These are phyloP conservation scores for Proisotoma minuta DNA, from an alignment of 2,888 invertebrate genomes.

Conservation along the genomic window DNA sequence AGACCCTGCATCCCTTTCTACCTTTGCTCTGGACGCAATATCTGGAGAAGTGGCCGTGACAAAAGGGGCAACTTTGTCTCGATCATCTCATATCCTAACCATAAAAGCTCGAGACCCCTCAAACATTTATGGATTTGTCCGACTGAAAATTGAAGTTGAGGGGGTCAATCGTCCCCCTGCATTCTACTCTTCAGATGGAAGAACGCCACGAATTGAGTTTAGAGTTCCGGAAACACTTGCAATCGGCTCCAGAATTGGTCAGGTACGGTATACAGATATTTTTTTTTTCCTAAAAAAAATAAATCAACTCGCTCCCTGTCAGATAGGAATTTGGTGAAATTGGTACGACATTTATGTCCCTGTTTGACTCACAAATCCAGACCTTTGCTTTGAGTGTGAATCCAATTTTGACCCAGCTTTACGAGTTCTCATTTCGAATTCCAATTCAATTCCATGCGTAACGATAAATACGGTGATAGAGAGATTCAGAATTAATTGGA, in stretches of 20 bases:
- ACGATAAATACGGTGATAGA: no score
- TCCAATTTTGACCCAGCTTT: no score
- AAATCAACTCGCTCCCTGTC: background rate
- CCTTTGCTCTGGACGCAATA: constrained; percentile 74
- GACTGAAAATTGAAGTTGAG: constrained; percentile 39
- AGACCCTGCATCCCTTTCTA: constrained; percentile 42
- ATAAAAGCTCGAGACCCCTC: constrained; percentile 72
- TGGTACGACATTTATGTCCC: background rate
- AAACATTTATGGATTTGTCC: constrained; percentile 43
- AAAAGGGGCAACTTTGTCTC: constrained; percentile 59
- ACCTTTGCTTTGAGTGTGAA: background rate
- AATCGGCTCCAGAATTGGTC: constrained; percentile 42
- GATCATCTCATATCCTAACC: constrained; percentile 80
- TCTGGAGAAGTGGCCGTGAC: constrained; percentile 82
- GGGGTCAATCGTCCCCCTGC: constrained; percentile 37
- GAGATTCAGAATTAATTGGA: no score
- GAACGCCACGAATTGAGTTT: constrained; percentile 40
- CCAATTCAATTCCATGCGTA: no score
- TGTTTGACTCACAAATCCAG: constrained; percentile 7
- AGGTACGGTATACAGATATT: constrained; percentile 26
- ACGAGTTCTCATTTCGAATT: no score
- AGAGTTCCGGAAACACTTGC: constrained; percentile 46
- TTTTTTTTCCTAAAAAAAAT: background rate
- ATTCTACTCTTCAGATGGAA: constrained; percentile 35
- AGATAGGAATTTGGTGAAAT: background rate